Evolutionary conservation across 2,888 invertebrate species (phyloP), one percentile per base, ranked within the genome.

Genomic region (Hyppa rectilinea): DNA sequence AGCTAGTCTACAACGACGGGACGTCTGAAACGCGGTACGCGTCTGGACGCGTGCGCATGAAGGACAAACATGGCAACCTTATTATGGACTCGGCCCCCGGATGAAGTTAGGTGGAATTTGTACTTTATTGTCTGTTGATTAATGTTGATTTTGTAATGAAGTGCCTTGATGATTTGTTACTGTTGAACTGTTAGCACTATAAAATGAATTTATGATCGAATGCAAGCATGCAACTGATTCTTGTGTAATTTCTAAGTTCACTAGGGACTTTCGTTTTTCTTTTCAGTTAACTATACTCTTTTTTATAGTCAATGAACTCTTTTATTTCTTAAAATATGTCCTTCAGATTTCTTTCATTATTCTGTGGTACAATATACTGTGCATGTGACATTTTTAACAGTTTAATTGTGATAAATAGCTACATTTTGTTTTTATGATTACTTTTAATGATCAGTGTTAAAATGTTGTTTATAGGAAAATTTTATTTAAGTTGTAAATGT

Each of bases 1-100:
- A 99, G 93, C 96, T 98, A 55, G 96, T 99, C 0, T 99, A 98
- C 95, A 97, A 97, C 1, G 98, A 99, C 92, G 99, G 99, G 12
- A 97, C 97, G 1, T 97, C 98, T 76, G 99, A 99, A 93, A 99
- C 99, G 0, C 96, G 98, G n/a, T 99, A 99, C 91, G 97, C 98
- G 0, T 98, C 98, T 84, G 99, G 99, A 1, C 96, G 99, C 66
- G 96, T 99, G 31, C 96, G 99, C 63, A 96, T 99, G 66, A 99
- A 98, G 93, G 98, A 99, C 92, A 97, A 97, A 87, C 97, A 97
- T 83, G 99, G 99, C 0, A 97, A 97, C 85, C 96, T 99, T 2
- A 95, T 99, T 55, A 97, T 98, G 96, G 99, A 99, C 84, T 96
- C 96, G 0, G 90, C 92, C 5, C 84, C 92, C 20, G 88, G 90